phyloP scores from a whole-genome alignment of 2,888 invertebrate genomes.

The Diabrotica balteata region DNA sequence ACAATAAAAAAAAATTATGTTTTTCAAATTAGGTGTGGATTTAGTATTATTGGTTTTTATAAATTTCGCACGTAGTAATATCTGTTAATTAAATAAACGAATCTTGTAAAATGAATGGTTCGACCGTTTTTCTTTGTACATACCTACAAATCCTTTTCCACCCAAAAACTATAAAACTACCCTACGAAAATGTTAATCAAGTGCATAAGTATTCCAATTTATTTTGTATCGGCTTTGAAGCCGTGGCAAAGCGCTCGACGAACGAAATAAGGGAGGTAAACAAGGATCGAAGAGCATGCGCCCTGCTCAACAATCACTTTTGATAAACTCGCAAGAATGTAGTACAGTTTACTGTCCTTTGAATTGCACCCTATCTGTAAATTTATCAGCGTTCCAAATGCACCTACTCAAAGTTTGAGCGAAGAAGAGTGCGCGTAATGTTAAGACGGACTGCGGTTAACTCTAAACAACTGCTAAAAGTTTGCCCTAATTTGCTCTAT shows the following conservation, averaged over 20 bases:
- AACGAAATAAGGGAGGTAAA: slow-evolving; percentile 19
- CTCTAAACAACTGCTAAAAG: too few species aligned
- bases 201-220: slow-evolving; percentile 25
- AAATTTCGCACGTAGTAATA: too few species aligned
- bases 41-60: too few species aligned
- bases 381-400: slow-evolving; percentile 24
- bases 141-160: background rate
- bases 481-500: too few species aligned
- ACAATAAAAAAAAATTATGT: too few species aligned
- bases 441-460: too few species aligned
- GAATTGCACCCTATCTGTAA: slow-evolving; percentile 33
- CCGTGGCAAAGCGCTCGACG: slow-evolving; percentile 47
- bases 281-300: slow-evolving; percentile 45
- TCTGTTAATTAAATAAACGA: slow-evolving; percentile 19
- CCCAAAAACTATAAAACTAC: background rate
- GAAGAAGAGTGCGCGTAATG: too few species aligned
- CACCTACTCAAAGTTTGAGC: too few species aligned
- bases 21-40: too few species aligned
- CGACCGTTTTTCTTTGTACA: too few species aligned
- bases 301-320: slow-evolving; percentile 43
- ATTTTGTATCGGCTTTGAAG: slow-evolving; percentile 45
- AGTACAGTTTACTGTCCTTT: slow-evolving; percentile 34
- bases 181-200: slow-evolving; percentile 13
- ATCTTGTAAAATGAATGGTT: background rate
- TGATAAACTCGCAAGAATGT: slow-evolving; percentile 45